A percentile compares a stretch with the other conserved stretches of the same genome.
Conservation (phyloP, 1,140 invertebrate species). For the Cydia fagiglandana region DNA sequence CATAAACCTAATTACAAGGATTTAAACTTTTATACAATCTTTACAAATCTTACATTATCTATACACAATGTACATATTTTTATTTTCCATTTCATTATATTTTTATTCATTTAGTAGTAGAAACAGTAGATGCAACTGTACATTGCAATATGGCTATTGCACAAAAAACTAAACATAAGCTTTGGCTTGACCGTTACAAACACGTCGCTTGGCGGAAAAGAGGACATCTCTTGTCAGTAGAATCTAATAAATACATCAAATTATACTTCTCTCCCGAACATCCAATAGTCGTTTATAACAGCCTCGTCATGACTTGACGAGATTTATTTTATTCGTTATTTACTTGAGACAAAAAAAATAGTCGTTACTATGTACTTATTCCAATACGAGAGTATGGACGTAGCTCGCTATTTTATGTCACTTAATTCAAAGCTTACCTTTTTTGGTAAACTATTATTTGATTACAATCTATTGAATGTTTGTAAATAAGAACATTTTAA, state of each 20-base stretch:
- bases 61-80: constrained; percentile 69
- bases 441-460: neutral
- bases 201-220: constrained; percentile 43
- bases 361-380: neutral
- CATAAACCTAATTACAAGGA: constrained; percentile 37
- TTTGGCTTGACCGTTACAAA: constrained; percentile 75
- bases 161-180: constrained; percentile 74
- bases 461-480: constrained; percentile 10
- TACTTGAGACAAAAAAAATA: neutral
- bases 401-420: constrained; percentile 8
- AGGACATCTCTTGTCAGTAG: neutral
- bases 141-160: constrained; percentile 76
- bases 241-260: constrained; percentile 10
- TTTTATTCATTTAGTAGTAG: constrained; percentile 54
- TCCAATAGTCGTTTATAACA: neutral
- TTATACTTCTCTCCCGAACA: neutral
- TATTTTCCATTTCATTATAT: constrained; percentile 47
- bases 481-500: neutral
- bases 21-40: constrained; percentile 51
- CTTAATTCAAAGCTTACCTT: neutral
- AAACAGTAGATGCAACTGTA: constrained; percentile 57
- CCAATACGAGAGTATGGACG: neutral
- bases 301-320: neutral
- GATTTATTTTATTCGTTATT: neutral
- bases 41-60: constrained; percentile 63